Conservation (phyloP, 1,140 invertebrate genomes). For the Artemia franciscana region DNA sequence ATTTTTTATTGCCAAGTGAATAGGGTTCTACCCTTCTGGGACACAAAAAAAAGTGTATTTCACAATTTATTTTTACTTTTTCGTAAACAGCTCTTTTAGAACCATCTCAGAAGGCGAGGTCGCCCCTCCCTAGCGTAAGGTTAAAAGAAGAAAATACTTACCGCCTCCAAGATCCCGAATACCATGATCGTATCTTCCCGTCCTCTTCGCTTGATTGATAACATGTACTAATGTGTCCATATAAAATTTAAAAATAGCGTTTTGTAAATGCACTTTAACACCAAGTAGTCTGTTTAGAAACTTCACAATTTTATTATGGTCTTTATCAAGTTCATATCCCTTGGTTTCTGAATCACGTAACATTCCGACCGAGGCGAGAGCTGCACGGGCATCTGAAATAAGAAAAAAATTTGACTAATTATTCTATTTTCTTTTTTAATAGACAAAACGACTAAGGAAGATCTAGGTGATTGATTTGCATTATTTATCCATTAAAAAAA, state of each 20-base stretch:
- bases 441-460: too few species aligned
- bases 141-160: neutral
- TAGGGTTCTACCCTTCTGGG: too few species aligned
- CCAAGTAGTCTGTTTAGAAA: constrained; percentile 94
- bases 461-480: too few species aligned
- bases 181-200: constrained; percentile 8
- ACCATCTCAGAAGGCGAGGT: too few species aligned
- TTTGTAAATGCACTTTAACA: constrained; percentile 88
- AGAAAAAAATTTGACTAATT: too few species aligned
- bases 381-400: constrained; percentile 47
- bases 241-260: constrained; percentile 90
- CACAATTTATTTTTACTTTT: too few species aligned
- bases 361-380: constrained; percentile 76
- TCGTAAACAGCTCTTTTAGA: too few species aligned
- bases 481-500: too few species aligned
- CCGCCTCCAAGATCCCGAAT: neutral
- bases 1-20: too few species aligned
- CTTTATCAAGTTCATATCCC: constrained; percentile 65
- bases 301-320: constrained; percentile 93
- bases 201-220: constrained; percentile 53
- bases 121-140: too few species aligned
- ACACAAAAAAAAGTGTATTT: too few species aligned
- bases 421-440: too few species aligned
- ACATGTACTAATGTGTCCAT: constrained; percentile 76
- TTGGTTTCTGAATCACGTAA: constrained; percentile 58